Evolutionary conservation across 2,888 invertebrate genomes (phyloP), one percentile per base, ranked within the genome.

Genomic region (Aphodius sticticus): DNA sequence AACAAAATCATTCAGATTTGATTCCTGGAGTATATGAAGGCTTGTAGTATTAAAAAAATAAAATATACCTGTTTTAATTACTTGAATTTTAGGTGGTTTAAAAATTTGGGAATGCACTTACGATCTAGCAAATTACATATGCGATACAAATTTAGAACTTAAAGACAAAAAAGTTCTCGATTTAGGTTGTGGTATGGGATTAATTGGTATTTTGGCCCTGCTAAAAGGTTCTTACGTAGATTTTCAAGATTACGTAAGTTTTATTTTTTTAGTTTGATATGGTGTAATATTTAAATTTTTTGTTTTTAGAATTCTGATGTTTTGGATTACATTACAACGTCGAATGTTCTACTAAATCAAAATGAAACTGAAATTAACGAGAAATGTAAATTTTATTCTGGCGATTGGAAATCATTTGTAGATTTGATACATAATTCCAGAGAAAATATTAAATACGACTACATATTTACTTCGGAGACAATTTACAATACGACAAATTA

Each of bases 31-130:
- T 93, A 85, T 96, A 96, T 91, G 96, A 96, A 93, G 96, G 95
- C 94, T 26, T 2, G 26, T 26, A n/a, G n/a, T 26, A 69, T 76
- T 77, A 9, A 77, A 69, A 78, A 69, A 12, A 76, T 75, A 6
- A 16, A 72, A 14, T 38, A 72, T 74, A 77, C 76, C 26, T 75
- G 38, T 76, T n/a, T 26, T 76, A 70, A 76, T 26, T 38, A 1
- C 12, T 6, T 7, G 4, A 70, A 15, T 87, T 90, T 76, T 86
- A 97, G 98, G 98, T 84, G 99, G 99, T 9, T 91, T 97, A 38
- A 98, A 98, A 91, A 93, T 98, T 81, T 99, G 99, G 99, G 98
- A 99, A 90, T 97, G 98, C 86, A 96, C 97, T 6, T 91, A 93
- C 85, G 98, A 98, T 88, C 89, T 98, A 78, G 89, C 94, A 69